Evolutionary conservation across 2,888 invertebrate species (phyloP).

Genomic region (Mythimna pallens): DNA sequence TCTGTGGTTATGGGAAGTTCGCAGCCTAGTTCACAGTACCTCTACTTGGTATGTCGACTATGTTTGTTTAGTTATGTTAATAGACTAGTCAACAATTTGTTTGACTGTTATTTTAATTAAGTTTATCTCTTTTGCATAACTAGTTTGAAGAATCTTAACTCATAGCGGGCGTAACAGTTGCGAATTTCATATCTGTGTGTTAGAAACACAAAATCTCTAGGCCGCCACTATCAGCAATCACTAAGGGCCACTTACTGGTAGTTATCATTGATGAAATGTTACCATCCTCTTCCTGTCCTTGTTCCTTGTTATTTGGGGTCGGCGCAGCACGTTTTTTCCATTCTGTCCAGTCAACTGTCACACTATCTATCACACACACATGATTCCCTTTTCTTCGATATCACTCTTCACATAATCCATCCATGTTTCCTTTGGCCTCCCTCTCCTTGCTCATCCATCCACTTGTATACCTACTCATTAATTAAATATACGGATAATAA

Average conservation of each 20-base stretch:
- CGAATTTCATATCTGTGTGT: constrained; percentile 8
- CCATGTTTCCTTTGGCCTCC: too few relatives aligned
- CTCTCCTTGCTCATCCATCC: too few relatives aligned
- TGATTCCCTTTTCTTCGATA: too few relatives aligned
- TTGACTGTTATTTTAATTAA: constrained; percentile 33
- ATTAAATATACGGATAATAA: too few relatives aligned
- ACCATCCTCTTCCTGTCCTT: too few relatives aligned
- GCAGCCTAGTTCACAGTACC: constrained; percentile 3
- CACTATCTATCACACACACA: too few relatives aligned
- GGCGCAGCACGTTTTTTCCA: too few relatives aligned
- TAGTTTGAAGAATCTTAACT: constrained; percentile 30
- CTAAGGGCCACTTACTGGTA: background rate
- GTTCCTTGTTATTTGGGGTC: too few relatives aligned
- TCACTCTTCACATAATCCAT: too few relatives aligned
- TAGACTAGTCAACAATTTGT: constrained; percentile 27
- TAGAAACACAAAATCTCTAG: constrained; percentile 19
- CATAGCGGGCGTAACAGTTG: background rate
- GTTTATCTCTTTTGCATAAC: constrained; percentile 42
- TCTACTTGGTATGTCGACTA: constrained; percentile 7
- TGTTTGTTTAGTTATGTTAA: constrained; percentile 37
- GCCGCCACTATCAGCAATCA: background rate
- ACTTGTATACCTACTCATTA: too few relatives aligned
- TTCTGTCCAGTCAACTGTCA: too few relatives aligned
- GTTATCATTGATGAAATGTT: background rate
- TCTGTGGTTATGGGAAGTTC: background rate